Evolutionary conservation across 2,113 vertebrate genomes (phyloP).

Genomic region (Nycticorax nycticorax): DNA sequence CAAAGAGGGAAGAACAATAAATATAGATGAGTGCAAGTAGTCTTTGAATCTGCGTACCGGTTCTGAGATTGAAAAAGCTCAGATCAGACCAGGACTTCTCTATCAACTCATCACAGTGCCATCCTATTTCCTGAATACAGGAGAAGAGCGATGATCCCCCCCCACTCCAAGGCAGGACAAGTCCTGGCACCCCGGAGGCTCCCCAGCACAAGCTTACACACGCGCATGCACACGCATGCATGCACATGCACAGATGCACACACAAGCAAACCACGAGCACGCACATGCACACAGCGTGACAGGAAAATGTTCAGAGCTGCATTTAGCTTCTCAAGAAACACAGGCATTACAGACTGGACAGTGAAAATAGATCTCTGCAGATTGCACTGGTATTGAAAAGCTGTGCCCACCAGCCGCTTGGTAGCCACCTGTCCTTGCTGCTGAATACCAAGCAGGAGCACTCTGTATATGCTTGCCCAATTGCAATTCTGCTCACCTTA

Average conservation of each 20-base stretch:
- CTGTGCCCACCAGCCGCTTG: neutral
- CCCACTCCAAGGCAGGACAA: neutral
- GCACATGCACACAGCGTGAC: neutral
- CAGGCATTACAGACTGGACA: neutral
- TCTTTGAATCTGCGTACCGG: neutral
- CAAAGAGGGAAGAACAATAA: neutral
- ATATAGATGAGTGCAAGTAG: neutral
- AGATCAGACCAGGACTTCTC: neutral
- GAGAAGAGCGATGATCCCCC: neutral
- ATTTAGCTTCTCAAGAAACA: neutral
- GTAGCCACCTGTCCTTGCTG: neutral
- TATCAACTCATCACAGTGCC: neutral
- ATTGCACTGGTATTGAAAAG: neutral
- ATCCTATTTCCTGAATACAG: neutral
- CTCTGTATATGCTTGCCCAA: neutral
- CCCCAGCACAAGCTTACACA: neutral
- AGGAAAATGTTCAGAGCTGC: neutral
- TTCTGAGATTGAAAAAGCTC: neutral
- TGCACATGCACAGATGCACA: neutral
- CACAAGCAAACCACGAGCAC: neutral
- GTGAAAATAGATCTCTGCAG: neutral
- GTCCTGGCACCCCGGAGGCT: neutral
- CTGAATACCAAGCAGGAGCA: neutral
- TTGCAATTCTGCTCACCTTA: constrained; percentile 1
- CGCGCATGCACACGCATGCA: neutral